These are phyloP conservation scores for Microcebus jonahi DNA, from an alignment of 2,113 vertebrate genomes.

Conservation along the genomic window DNA sequence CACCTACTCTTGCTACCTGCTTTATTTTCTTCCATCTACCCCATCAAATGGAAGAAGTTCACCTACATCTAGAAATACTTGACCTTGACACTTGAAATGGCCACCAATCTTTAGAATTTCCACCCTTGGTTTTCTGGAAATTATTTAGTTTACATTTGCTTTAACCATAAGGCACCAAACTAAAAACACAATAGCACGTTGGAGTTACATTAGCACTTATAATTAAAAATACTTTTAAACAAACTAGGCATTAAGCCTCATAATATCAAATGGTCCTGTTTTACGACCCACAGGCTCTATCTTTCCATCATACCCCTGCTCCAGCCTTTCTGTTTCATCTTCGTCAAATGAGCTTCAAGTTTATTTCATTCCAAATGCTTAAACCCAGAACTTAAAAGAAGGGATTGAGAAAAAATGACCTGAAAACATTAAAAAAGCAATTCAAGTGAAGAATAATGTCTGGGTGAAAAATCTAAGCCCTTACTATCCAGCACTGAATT, in stretches of 20 bases:
- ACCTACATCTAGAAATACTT: not conserved
- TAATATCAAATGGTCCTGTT: not conserved
- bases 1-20: not conserved
- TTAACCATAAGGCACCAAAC: not conserved
- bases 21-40: not conserved
- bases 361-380: conserved; percentile 33
- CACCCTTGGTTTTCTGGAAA: not conserved
- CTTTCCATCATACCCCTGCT: not conserved
- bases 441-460: not conserved
- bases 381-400: not conserved
- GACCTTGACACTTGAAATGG: not conserved
- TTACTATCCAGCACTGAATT: not conserved
- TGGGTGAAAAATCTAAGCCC: not conserved
- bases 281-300: not conserved
- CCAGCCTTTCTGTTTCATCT: not conserved
- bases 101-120: not conserved
- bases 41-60: not conserved
- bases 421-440: not conserved
- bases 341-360: conserved; percentile 8
- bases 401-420: not conserved
- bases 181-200: not conserved
- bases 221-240: not conserved
- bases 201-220: not conserved
- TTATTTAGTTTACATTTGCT: not conserved
- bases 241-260: not conserved